These are phyloP conservation scores for Drosophila oshimai DNA, from an alignment of 1,140 invertebrate genomes.

Conservation along the genomic window DNA sequence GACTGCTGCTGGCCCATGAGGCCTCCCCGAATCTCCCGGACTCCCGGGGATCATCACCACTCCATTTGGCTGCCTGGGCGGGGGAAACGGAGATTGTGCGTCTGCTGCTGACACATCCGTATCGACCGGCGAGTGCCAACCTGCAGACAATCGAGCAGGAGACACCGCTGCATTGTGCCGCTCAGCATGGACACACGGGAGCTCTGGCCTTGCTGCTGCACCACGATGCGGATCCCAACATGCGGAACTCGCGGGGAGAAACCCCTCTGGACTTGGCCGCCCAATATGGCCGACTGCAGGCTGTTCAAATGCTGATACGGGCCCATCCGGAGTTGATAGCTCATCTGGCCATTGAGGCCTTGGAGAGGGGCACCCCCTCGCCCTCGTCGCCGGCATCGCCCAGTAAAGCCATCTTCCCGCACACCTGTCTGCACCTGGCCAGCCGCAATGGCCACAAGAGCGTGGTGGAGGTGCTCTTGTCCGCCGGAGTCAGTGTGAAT, in stretches of 20 bases:
- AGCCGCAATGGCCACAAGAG: constrained; percentile 94
- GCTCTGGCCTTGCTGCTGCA: constrained; percentile 94
- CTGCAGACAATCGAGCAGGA: constrained; percentile 96
- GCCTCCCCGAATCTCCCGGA: constrained; percentile 94
- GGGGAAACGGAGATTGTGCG: constrained; percentile 93
- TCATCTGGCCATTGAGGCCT: constrained; percentile 85
- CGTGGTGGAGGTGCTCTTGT: constrained; percentile 92
- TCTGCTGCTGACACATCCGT: constrained; percentile 89
- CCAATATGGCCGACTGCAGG: constrained; percentile 93
- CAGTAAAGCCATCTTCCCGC: constrained; percentile 85
- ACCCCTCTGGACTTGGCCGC: constrained; percentile 97
- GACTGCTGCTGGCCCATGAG: constrained; percentile 92
- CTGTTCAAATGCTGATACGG: constrained; percentile 92
- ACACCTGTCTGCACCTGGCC: constrained; percentile 96
- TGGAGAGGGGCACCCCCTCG: constrained; percentile 50
- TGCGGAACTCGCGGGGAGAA: constrained; percentile 94
- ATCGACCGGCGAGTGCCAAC: constrained; percentile 91
- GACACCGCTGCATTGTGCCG: constrained; percentile 96
- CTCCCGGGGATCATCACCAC: constrained; percentile 91
- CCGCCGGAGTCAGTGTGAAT: constrained; percentile 95
- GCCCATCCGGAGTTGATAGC: constrained; percentile 91
- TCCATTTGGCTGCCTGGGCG: constrained; percentile 95
- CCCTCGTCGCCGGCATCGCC: constrained; percentile 69
- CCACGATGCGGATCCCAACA: constrained; percentile 93
- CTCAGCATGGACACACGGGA: constrained; percentile 96